These are phyloP conservation scores for Drosophila micromelanica DNA, from an alignment of 1,140 invertebrate species.

Conservation along the genomic window DNA sequence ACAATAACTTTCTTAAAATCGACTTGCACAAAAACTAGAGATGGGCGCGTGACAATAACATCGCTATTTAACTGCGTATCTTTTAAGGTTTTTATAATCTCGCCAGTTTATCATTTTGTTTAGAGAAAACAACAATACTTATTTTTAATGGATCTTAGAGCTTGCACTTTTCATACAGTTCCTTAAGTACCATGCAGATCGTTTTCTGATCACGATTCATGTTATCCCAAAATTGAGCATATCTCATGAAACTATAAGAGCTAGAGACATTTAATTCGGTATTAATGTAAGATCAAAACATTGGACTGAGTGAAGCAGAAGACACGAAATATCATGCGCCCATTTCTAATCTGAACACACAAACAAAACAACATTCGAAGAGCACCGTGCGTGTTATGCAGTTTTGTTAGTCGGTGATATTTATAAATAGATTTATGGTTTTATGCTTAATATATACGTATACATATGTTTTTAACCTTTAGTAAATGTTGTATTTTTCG, in stretches of 20 bases:
- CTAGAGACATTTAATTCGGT: too few relatives aligned
- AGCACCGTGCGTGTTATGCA: constrained; percentile 50
- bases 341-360: constrained; percentile 27
- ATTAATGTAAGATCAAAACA: too few relatives aligned
- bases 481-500: constrained; percentile 77
- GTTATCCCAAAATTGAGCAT: too few relatives aligned
- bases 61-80: background rate
- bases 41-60: constrained; percentile 32
- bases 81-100: background rate
- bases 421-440: constrained; percentile 67
- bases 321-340: constrained; percentile 28
- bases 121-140: too few relatives aligned
- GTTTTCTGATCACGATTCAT: too few relatives aligned
- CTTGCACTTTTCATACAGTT: too few relatives aligned
- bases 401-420: constrained; percentile 40
- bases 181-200: too few relatives aligned
- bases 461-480: constrained; percentile 69
- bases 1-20: background rate
- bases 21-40: constrained; percentile 19
- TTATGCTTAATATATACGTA: constrained; percentile 37
- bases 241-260: too few relatives aligned
- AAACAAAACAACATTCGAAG: constrained; percentile 43
- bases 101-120: background rate
- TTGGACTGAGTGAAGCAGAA: background rate
- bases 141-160: too few relatives aligned